Percentiles rank a stretch among this genome's conserved stretches.
These are phyloP conservation scores for Agrochola litura DNA, from an alignment of 2,888 invertebrate species.

Conservation along the genomic window DNA sequence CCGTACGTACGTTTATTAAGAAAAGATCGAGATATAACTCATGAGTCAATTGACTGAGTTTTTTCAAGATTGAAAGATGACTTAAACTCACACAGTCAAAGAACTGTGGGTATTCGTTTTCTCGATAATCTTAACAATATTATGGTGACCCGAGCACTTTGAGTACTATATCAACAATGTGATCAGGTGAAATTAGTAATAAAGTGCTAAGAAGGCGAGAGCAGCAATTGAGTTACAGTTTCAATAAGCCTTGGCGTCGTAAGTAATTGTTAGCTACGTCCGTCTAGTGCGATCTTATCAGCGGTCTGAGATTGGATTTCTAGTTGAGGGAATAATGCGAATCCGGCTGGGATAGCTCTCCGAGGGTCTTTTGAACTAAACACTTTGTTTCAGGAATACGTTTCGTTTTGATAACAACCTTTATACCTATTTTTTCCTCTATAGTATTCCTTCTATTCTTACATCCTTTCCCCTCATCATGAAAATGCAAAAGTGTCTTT, in stretches of 20 bases:
- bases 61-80: background rate
- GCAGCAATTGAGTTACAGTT: constrained; percentile 49
- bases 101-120: too few relatives aligned
- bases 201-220: constrained; percentile 12
- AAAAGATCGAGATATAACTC: background rate
- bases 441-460: background rate
- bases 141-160: background rate
- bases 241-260: constrained; percentile 47
- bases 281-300: constrained; percentile 51
- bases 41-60: background rate
- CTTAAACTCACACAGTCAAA: background rate
- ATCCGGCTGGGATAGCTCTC: constrained; percentile 19
- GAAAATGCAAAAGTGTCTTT: background rate
- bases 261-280: constrained; percentile 47
- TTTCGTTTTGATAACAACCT: background rate
- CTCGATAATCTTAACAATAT: background rate
- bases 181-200: constrained; percentile 9
- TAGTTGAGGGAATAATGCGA: constrained; percentile 48
- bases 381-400: background rate
- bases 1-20: background rate
- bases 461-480: background rate
- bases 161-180: background rate
- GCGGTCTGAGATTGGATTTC: constrained; percentile 48
- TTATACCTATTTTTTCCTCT: background rate
- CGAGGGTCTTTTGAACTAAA: background rate